Conservation (phyloP, 1,140 invertebrate species). For the Heliconius hewitsoni region DNA sequence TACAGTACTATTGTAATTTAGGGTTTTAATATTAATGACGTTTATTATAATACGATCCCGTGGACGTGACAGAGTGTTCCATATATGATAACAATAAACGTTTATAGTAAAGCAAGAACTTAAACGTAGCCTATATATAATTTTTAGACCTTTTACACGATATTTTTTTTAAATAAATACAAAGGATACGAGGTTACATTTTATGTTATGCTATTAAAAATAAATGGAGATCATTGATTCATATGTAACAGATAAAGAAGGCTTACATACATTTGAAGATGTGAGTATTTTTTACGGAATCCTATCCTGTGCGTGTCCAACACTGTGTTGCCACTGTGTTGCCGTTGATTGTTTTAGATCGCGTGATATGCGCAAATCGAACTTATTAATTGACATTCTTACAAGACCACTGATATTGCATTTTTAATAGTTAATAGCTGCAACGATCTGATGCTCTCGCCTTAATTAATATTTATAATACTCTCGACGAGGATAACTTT, state of each 20-base stretch:
- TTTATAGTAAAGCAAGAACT: too few species aligned
- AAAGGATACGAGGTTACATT: too few species aligned
- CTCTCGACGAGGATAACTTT: background rate
- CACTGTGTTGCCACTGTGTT: background rate
- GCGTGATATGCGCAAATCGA: conserved; percentile 19
- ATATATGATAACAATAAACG: background rate
- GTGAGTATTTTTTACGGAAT: background rate
- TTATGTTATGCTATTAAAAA: too few species aligned
- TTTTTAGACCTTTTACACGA: too few species aligned
- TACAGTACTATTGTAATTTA: background rate
- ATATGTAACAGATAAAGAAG: too few species aligned
- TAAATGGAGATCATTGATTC: too few species aligned
- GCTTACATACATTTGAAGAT: background rate
- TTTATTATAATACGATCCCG: background rate
- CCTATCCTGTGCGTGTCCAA: background rate
- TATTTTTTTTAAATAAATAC: too few species aligned
- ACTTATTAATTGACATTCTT: conserved; percentile 15
- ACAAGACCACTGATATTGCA: conserved; percentile 8
- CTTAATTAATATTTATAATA: conserved; percentile 8
- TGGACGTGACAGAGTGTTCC: too few species aligned
- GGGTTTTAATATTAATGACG: background rate
- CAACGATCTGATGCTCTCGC: background rate
- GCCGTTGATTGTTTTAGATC: conserved; percentile 4
- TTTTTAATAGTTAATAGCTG: background rate
- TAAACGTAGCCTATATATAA: too few species aligned